Evolutionary conservation across 2,113 vertebrate genomes (phyloP), one percentile per base, ranked within the genome.

Genomic region (Ptilorrhoa leucosticta): DNA sequence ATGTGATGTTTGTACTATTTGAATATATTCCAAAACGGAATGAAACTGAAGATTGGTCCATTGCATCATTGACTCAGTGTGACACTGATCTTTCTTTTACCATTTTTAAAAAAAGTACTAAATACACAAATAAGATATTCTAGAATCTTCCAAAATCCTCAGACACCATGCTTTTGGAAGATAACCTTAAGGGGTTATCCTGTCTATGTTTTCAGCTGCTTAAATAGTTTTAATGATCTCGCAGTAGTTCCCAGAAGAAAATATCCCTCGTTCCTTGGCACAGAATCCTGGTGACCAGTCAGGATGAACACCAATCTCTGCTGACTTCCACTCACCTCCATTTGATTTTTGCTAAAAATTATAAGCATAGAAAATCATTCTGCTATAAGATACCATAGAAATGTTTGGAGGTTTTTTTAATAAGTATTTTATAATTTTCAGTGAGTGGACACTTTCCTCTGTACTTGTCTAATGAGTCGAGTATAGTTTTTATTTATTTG

Each of bases 371-470:
- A 50, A 79, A 56, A 70, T 19, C 2, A 64, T 71, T 82, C 9
- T 76, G 9, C 31, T 66, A 8, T 13, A 81, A 69, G 24, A 15
- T 30, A 28, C 35, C 39, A 42, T 13, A 51, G 37, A 64, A 31
- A 44, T 12, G 0, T 11, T 54, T 40, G 10, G 20, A 69, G 15
- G 0, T 19, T 26, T 39, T 15, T 15, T 3, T 3, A 60, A 12
- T 14, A 54, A 50, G 5, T 24, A 47, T 54, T 40, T 70, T 90
- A 20, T 40, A 23, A 39, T 61, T 66, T 42, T 76, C 19, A 39
- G 31, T 24, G 10, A 82, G 13, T 11, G 13, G 24, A 27, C 12
- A 27, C 8, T 56, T 61, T 14, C 8, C 21, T 93, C n/a, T 53
- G 39, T 15, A 44, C 10, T 51, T 6, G 0, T 44, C 24, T 83